Conservation (phyloP, 35 echinoderm and acorn worm genomes). For the Heliocidaris tuberculata region DNA sequence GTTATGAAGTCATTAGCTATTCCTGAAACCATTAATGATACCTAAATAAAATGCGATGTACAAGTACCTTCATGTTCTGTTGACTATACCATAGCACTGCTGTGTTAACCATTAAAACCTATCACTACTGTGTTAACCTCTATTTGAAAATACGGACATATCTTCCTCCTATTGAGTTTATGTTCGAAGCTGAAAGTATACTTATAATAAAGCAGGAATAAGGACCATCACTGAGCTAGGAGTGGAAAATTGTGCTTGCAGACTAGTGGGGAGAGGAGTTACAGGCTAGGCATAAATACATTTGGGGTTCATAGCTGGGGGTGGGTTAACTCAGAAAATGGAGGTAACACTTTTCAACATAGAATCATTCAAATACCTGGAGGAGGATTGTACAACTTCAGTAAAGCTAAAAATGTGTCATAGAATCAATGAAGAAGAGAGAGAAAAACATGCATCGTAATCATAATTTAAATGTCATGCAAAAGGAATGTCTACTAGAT, state of each 20-base stretch:
- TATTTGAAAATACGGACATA: too few relatives aligned
- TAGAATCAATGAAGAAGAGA: neutral
- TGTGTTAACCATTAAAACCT: neutral
- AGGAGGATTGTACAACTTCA: slow-evolving; percentile 30
- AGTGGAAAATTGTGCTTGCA: too few relatives aligned
- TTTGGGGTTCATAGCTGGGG: neutral
- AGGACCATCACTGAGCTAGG: too few relatives aligned
- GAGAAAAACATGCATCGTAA: neutral
- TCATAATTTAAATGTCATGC: neutral
- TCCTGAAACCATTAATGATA: neutral
- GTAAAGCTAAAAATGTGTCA: slow-evolving; percentile 16
- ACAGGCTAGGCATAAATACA: neutral
- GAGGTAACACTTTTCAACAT: neutral
- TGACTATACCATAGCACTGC: neutral
- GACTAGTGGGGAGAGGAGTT: neutral
- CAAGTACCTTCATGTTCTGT: neutral
- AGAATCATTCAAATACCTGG: slow-evolving; percentile 44
- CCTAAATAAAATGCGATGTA: neutral
- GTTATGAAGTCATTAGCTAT: neutral
- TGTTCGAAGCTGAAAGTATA: neutral
- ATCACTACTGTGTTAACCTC: too few relatives aligned
- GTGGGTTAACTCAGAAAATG: neutral
- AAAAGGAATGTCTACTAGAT: neutral
- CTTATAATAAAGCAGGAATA: neutral
- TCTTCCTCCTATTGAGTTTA: neutral